Evolutionary conservation across 1,140 invertebrate species (phyloP).

Genomic region (Zaprionus capensis): DNA sequence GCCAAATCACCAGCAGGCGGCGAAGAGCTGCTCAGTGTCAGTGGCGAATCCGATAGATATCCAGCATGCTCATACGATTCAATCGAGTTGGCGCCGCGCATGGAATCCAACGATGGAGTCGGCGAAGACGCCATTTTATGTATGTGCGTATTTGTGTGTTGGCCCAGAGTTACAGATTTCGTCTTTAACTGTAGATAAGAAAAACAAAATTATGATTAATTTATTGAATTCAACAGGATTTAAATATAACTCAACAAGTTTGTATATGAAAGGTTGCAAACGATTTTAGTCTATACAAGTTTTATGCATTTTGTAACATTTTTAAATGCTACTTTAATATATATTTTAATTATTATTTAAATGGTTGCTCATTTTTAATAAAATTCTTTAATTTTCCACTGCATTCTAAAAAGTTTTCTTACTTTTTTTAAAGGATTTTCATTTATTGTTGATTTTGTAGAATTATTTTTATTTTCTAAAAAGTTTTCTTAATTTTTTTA

Average conservation of each 20-base stretch:
- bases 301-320: too few species aligned
- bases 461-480: too few species aligned
- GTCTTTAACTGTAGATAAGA: constrained; percentile 1
- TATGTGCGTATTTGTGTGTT: constrained; percentile 14
- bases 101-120: constrained; percentile 95
- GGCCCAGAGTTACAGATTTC: neutral
- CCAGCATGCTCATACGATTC: constrained; percentile 89
- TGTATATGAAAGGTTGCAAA: neutral
- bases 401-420: too few species aligned
- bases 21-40: constrained; percentile 92
- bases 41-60: constrained; percentile 88
- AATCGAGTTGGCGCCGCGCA: constrained; percentile 94
- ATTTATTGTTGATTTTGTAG: too few species aligned
- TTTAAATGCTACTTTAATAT: too few species aligned
- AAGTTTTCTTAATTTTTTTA: too few species aligned
- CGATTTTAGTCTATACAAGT: too few species aligned
- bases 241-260: neutral
- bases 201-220: neutral
- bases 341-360: too few species aligned
- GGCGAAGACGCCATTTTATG: constrained; percentile 87
- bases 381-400: too few species aligned
- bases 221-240: neutral
- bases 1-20: constrained; percentile 92
- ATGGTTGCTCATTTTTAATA: too few species aligned
- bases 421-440: too few species aligned